These are phyloP conservation scores for Carcharodon carcharias DNA, from an alignment of 2,797 vertebrate species.

Conservation along the genomic window DNA sequence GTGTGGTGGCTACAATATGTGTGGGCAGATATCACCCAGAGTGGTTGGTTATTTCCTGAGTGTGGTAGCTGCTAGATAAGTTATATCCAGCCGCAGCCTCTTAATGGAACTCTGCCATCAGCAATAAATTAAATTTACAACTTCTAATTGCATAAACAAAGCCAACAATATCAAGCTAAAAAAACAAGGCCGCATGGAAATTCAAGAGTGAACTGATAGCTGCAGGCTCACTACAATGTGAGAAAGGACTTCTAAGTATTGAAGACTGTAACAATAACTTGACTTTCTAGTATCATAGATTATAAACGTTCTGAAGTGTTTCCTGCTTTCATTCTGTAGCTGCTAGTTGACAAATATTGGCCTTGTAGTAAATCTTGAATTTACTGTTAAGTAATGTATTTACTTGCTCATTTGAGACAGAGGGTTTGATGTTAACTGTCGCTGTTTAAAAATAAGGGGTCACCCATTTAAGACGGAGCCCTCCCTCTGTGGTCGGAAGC, in stretches of 20 bases:
- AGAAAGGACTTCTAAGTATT: not conserved
- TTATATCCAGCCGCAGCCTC: not conserved
- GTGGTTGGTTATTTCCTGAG: conserved; percentile 32
- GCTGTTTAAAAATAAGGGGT: too few relatives aligned
- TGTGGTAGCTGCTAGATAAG: conserved; percentile 5
- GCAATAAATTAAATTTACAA: conserved; percentile 11
- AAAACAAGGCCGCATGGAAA: not conserved
- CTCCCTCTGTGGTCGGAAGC: too few relatives aligned
- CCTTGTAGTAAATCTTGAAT: not conserved
- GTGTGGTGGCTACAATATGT: conserved; percentile 20
- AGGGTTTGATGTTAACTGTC: not conserved
- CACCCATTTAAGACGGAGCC: too few relatives aligned
- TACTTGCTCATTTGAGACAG: not conserved
- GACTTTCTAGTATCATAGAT: not conserved
- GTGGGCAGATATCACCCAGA: conserved; percentile 33
- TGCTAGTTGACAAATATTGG: not conserved
- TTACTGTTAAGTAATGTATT: not conserved
- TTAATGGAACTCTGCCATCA: not conserved
- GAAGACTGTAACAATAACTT: not conserved
- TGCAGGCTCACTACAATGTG: not conserved
- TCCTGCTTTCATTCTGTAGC: not conserved
- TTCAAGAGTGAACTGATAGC: not conserved
- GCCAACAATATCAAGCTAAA: not conserved
- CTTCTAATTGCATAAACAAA: not conserved
- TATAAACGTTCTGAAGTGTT: not conserved